A percentile compares a stretch with the other conserved stretches of the same genome.
These are phyloP conservation scores for Pangasius mekongensis DNA, from an alignment of 2,797 vertebrate species.

Conservation along the genomic window DNA sequence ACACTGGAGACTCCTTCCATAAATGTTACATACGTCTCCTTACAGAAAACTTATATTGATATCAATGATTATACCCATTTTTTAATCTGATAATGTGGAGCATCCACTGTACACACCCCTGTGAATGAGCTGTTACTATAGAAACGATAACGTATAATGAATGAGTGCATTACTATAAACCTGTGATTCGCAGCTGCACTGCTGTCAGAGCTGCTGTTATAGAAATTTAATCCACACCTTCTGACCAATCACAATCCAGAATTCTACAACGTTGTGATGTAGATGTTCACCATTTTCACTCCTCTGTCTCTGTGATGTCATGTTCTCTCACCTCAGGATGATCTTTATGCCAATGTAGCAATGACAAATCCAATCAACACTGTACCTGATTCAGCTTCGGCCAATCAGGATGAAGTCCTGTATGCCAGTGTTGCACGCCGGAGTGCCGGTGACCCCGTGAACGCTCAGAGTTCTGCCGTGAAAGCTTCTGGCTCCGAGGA, in stretches of 20 bases:
- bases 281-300: background rate
- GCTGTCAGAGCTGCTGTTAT: background rate
- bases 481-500: background rate
- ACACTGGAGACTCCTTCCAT: too few species aligned
- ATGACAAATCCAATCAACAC: background rate
- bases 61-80: too few species aligned
- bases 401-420: constrained; percentile 7
- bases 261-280: background rate
- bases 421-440: background rate
- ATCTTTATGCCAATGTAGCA: background rate
- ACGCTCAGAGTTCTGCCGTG: background rate
- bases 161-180: background rate
- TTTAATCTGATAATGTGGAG: too few species aligned
- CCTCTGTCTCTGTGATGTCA: background rate
- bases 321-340: background rate
- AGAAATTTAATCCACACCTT: background rate
- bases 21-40: too few species aligned
- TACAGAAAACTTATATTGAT: too few species aligned
- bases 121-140: too few species aligned
- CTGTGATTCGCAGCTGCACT: background rate
- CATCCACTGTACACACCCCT: too few species aligned
- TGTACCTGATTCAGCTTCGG: background rate
- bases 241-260: background rate
- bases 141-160: background rate
- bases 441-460: background rate